Evolutionary conservation across 2,113 vertebrate species (phyloP), one percentile per base, ranked within the genome.

Genomic region (Eira barbara): DNA sequence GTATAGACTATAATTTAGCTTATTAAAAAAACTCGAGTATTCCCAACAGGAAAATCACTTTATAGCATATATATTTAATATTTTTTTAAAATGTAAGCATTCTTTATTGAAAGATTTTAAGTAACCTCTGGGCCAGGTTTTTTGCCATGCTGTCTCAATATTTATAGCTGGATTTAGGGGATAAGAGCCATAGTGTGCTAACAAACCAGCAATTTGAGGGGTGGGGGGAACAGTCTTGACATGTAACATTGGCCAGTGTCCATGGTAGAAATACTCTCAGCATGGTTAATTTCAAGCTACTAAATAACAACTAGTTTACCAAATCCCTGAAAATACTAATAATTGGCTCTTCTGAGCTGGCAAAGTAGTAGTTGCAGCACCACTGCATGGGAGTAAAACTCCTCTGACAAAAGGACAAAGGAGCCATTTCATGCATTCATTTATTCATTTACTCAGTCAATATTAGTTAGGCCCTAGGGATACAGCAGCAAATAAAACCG

Each of bases 251-350:
- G 96, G 82, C 61, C 12, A 61, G 65, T 78, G 39, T 91, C 65
- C 29, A 21, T 91, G 93, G 59, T 29, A 45, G 76, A 59, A 87
- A 82, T 81, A 83, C 31, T 86, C 55, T 92, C 39, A n/a, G 82
- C 81, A 12, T 27, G 55, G 52, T 49, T 1, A 7, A 73, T 74
- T 91, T 95, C 80, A 96, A 93, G 91, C 45, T 82, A 88, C 17
- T 36, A 55, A 29, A 61, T 25, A 95, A 88, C 52, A 96, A 47
- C 29, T 78, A 80, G 47, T 61, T 79, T 71, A 47, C 49, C 79
- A 88, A 78, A 79, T 93, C 81, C 74, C 52, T 82, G 95, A 80
- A 86, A 78, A 78, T 88, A 42, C 47, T 69, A 92, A 84, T 78
- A 85, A 4, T 61, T 82, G 39, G 21, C n/a, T 86, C 17, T 85